These are phyloP conservation scores for Saimiri boliviensis DNA, from an alignment of 2,113 vertebrate species.

Conservation along the genomic window DNA sequence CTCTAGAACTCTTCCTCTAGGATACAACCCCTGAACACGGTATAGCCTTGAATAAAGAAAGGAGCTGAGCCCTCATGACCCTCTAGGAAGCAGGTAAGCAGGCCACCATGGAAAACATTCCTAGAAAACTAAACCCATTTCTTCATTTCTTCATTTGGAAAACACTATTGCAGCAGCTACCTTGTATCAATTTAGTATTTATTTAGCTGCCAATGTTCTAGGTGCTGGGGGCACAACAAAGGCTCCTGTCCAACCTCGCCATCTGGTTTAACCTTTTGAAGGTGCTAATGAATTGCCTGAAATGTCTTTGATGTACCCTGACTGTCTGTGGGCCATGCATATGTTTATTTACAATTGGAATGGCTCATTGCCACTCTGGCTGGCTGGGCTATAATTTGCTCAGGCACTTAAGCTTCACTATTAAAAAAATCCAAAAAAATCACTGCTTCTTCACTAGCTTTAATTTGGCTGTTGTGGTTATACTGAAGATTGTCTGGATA, in stretches of 20 bases:
- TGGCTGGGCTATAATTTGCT: constrained; percentile 83
- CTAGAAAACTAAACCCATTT: constrained; percentile 21
- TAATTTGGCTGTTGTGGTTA: constrained; percentile 58
- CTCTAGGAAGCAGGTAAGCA: not conserved
- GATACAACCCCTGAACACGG: not conserved
- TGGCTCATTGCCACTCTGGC: constrained; percentile 81
- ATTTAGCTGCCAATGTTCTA: not conserved
- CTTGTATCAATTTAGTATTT: not conserved
- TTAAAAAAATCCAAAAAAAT: constrained; percentile 52
- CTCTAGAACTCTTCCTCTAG: not conserved
- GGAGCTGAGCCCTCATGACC: not conserved
- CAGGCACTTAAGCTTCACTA: constrained; percentile 80
- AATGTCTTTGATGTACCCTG: not conserved
- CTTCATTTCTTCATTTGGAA: constrained; percentile 4
- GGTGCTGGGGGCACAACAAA: not conserved
- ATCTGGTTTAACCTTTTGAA: constrained; percentile 50
- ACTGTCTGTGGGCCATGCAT: constrained; percentile 63
- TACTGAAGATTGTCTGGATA: constrained; percentile 55
- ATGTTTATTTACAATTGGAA: constrained; percentile 83
- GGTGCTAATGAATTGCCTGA: not conserved
- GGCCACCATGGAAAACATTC: not conserved
- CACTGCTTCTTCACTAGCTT: constrained; percentile 39
- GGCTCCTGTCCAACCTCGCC: not conserved
- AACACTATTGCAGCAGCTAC: constrained; percentile 44
- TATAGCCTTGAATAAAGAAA: not conserved